phyloP scores from a whole-genome alignment of 2,797 vertebrate species.

The Calcarius lapponicus region DNA sequence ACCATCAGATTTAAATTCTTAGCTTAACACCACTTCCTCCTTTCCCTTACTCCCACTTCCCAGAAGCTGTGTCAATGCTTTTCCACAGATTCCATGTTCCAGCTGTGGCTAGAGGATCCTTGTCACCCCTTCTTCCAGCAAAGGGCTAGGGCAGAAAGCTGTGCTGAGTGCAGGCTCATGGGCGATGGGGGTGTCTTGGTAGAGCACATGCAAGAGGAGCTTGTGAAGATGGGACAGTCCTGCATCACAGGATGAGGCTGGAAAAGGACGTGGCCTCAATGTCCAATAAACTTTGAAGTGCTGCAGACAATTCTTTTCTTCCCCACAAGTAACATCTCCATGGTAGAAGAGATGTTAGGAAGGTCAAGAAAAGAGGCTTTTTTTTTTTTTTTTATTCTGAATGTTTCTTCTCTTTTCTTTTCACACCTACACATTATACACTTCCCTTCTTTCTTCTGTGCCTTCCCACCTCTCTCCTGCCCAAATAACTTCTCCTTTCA shows the following conservation, averaged over 20 bases:
- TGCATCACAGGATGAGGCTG: background rate
- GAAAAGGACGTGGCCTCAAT: background rate
- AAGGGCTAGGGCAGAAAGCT: background rate
- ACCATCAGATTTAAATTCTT: background rate
- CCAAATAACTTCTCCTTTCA: background rate
- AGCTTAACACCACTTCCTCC: background rate
- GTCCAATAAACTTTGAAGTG: background rate
- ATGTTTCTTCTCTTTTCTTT: background rate
- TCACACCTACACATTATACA: background rate
- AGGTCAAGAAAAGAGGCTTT: rapidly evolving
- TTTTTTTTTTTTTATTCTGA: background rate
- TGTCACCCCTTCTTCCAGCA: background rate
- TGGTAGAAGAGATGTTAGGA: background rate
- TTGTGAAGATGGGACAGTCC: background rate
- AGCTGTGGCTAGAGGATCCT: background rate
- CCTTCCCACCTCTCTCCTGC: background rate
- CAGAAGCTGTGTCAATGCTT: background rate
- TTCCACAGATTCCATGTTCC: background rate
- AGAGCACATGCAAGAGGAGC: background rate
- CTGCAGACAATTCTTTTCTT: background rate
- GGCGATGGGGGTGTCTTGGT: background rate
- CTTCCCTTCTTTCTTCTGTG: background rate
- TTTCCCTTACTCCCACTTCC: background rate
- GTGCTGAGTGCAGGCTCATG: background rate
- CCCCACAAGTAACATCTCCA: background rate